Conservation (phyloP, 2,797 vertebrate species). For the Pipistrellus pygmaeus region DNA sequence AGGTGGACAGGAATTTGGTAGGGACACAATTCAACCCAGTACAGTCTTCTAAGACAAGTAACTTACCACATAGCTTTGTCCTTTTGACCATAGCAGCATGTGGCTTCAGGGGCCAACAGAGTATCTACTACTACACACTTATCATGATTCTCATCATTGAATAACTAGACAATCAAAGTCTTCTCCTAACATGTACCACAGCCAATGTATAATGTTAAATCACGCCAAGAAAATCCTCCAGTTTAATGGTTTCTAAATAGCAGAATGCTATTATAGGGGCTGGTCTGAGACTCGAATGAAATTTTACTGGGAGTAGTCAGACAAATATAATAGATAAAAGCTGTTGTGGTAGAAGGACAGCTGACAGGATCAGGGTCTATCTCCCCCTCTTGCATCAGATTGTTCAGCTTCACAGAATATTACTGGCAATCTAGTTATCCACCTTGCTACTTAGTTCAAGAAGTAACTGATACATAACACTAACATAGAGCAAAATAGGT, state of each 20-base stretch:
- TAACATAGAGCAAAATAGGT: neutral
- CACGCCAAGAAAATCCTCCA: neutral
- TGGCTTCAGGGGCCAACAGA: neutral
- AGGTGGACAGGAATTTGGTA: neutral
- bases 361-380: neutral
- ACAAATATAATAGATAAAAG: neutral
- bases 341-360: neutral
- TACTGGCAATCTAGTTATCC: neutral
- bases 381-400: neutral
- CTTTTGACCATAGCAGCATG: neutral
- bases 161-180: slow-evolving; percentile 7
- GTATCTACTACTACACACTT: neutral
- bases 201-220: neutral
- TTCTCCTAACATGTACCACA: neutral
- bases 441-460: neutral
- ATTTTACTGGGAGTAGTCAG: neutral
- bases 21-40: neutral
- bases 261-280: neutral
- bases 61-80: neutral
- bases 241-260: neutral
- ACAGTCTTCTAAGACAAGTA: neutral
- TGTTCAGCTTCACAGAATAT: neutral
- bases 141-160: neutral
- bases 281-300: neutral
- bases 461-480: neutral